These are phyloP conservation scores for Anaspis maculata DNA, from an alignment of 2,888 invertebrate species.

Conservation along the genomic window DNA sequence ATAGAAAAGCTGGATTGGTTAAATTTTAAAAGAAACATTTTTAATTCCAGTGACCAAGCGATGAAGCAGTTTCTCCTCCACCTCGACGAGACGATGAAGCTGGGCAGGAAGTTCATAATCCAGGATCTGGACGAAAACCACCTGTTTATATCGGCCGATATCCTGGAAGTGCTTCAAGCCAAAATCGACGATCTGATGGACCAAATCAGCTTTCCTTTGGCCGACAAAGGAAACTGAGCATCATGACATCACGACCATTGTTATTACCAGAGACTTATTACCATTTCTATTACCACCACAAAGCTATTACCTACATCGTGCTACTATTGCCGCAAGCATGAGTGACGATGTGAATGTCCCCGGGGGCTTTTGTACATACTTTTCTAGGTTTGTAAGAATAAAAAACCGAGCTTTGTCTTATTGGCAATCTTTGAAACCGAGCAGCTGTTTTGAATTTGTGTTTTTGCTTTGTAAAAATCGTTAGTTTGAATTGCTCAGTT, in stretches of 20 bases:
- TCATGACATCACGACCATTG: not conserved
- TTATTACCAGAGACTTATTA: too few relatives aligned
- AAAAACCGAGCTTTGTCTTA: too few relatives aligned
- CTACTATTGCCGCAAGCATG: too few relatives aligned
- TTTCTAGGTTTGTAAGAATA: too few relatives aligned
- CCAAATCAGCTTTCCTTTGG: conserved; percentile 81
- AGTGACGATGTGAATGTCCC: too few relatives aligned
- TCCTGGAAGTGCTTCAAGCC: conserved; percentile 78
- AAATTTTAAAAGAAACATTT: conserved; percentile 1
- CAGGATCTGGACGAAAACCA: conserved; percentile 96
- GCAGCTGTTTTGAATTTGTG: too few relatives aligned
- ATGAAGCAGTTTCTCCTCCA: conserved; percentile 98
- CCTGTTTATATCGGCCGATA: conserved; percentile 91
- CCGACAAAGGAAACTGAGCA: conserved; percentile 64
- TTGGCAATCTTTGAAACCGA: too few relatives aligned
- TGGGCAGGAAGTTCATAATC: conserved; percentile 91
- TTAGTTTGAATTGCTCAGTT: too few relatives aligned
- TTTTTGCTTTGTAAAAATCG: too few relatives aligned
- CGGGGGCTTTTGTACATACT: too few relatives aligned
- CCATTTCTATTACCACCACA: too few relatives aligned
- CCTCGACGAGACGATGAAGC: conserved; percentile 85
- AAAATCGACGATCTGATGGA: conserved; percentile 94
- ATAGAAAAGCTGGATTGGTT: not conserved
- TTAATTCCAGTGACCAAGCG: conserved; percentile 75
- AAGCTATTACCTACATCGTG: too few relatives aligned